Percentiles rank a stretch among this genome's conserved stretches.
Conservation (phyloP, 2,797 vertebrate genomes). For the Loris lydekkerianus region DNA sequence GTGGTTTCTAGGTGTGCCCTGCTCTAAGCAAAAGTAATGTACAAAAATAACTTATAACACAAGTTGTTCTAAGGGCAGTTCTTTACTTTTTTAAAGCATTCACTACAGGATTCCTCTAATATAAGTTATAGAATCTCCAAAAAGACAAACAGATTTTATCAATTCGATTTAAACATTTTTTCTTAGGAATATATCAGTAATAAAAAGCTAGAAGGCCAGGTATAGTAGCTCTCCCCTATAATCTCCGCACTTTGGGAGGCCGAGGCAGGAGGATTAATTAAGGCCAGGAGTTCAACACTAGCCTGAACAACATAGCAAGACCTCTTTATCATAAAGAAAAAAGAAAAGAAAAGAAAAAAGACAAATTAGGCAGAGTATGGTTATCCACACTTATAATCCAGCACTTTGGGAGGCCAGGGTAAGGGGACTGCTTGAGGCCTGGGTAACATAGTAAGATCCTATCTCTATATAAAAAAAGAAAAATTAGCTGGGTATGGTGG, state of each 20-base stretch:
- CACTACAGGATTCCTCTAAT: background rate
- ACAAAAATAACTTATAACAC: background rate
- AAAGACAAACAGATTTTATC: background rate
- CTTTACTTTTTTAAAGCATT: background rate
- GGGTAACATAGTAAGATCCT: background rate
- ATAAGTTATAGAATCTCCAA: background rate
- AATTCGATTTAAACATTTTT: background rate
- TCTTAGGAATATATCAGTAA: background rate
- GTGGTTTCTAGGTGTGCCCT: background rate
- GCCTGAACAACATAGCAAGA: background rate
- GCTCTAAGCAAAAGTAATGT: background rate
- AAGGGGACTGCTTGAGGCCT: background rate
- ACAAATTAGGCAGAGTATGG: too few species aligned
- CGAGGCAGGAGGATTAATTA: background rate
- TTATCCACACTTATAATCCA: background rate
- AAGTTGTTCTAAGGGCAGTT: background rate
- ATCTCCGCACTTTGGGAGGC: background rate
- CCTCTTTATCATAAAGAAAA: background rate
- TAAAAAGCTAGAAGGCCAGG: background rate
- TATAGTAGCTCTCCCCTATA: background rate
- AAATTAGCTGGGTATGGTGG: background rate
- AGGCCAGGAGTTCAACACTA: background rate
- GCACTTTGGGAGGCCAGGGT: background rate
- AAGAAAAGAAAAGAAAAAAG: too few species aligned
- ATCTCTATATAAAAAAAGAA: background rate